Evolutionary conservation across 2,888 invertebrate genomes (phyloP).

Genomic region (Drosophila anomelani): DNA sequence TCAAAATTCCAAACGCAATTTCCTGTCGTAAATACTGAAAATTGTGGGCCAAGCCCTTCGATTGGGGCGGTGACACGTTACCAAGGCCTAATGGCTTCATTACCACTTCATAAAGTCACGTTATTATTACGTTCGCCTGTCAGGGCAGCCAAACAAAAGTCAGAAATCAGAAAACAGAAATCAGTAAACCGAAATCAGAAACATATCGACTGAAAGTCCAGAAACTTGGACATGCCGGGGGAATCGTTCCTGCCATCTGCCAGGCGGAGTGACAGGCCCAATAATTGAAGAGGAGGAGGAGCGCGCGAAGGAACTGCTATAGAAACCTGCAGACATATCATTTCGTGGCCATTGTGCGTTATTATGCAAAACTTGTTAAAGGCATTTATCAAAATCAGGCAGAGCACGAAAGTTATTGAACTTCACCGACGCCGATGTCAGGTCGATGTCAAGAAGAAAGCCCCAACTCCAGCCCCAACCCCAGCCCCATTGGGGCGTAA

Average conservation of each 20-base stretch:
- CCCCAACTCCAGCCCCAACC: neutral
- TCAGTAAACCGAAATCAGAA: slow-evolving; percentile 14
- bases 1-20: slow-evolving; percentile 76
- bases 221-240: slow-evolving; percentile 21
- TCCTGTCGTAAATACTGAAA: slow-evolving; percentile 82
- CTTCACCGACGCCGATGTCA: slow-evolving; percentile 69
- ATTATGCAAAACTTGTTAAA: slow-evolving; percentile 80
- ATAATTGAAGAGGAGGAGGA: slow-evolving; percentile 60
- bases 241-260: slow-evolving; percentile 58
- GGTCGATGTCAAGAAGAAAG: slow-evolving; percentile 47
- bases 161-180: slow-evolving; percentile 8
- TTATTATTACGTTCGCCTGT: slow-evolving; percentile 75
- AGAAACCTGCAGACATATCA: slow-evolving; percentile 53
- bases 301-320: slow-evolving; percentile 47
- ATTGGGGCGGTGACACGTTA: slow-evolving; percentile 30
- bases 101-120: slow-evolving; percentile 83
- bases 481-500: slow-evolving; percentile 15
- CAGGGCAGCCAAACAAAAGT: slow-evolving; percentile 36
- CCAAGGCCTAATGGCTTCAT: slow-evolving; percentile 78
- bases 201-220: slow-evolving; percentile 17
- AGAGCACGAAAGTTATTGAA: slow-evolving; percentile 67
- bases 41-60: slow-evolving; percentile 72
- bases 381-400: slow-evolving; percentile 73
- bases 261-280: slow-evolving; percentile 61
- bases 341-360: slow-evolving; percentile 57